A percentile compares a stretch with the other conserved stretches of the same genome.
phyloP scores from a whole-genome alignment of 2,888 invertebrate species.

The Lacanobia wlatinum region DNA sequence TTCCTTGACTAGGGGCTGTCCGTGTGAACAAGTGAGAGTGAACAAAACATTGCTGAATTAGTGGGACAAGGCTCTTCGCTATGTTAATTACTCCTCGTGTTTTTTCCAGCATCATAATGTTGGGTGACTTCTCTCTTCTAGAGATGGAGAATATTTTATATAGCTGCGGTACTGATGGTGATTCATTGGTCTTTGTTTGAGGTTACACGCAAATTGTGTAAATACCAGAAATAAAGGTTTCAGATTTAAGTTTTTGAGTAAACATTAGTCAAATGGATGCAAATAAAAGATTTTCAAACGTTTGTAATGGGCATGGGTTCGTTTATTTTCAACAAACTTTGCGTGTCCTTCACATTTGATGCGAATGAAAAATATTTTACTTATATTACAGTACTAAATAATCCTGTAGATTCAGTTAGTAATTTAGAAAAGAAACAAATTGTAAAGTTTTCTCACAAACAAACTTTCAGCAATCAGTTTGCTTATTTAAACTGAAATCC shows the following conservation, averaged over 20 bases:
- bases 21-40: too few relatives aligned
- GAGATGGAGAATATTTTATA: slow-evolving; percentile 3
- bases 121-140: too few relatives aligned
- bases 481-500: background rate
- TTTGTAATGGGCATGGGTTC: background rate
- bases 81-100: slow-evolving; percentile 59
- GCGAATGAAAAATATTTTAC: background rate
- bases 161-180: slow-evolving; percentile 1
- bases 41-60: slow-evolving; percentile 55
- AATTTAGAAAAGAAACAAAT: slow-evolving; percentile 13
- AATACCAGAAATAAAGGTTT: background rate
- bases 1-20: too few relatives aligned
- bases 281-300: slow-evolving; percentile 21
- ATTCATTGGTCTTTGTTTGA: slow-evolving; percentile 8
- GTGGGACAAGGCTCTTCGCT: slow-evolving; percentile 46
- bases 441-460: background rate
- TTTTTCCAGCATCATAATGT: slow-evolving; percentile 49
- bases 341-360: background rate
- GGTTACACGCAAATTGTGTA: background rate
- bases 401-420: background rate
- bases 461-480: too few relatives aligned
- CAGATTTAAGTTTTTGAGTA: background rate
- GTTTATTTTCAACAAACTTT: background rate
- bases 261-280: too few relatives aligned
- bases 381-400: background rate